Percentiles rank a stretch among this genome's conserved stretches.
Evolutionary conservation across 2,888 invertebrate species (phyloP).

Genomic region (Dryobotodes eremita): DNA sequence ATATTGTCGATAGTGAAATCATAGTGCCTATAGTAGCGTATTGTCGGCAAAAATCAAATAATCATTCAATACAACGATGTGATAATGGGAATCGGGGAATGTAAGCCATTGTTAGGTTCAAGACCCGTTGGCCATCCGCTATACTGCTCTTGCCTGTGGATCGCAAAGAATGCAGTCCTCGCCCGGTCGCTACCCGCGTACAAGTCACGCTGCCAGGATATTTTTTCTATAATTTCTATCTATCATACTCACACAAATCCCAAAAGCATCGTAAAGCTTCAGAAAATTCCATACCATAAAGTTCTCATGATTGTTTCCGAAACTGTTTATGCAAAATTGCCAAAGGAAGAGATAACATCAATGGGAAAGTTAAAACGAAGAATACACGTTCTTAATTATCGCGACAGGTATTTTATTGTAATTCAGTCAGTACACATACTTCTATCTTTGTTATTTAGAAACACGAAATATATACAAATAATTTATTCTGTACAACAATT

Average conservation of each 20-base stretch:
- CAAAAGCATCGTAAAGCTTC: constrained; percentile 6
- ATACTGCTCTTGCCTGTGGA: constrained; percentile 72
- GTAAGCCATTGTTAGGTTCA: constrained; percentile 75
- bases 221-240: constrained; percentile 52
- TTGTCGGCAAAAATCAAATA: constrained; percentile 30
- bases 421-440: constrained; percentile 20
- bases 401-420: constrained; percentile 42
- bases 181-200: constrained; percentile 78
- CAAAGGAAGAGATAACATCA: constrained; percentile 52
- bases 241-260: constrained; percentile 7
- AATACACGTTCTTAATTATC: constrained; percentile 57
- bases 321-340: constrained; percentile 50
- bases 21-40: constrained; percentile 12
- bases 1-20: constrained; percentile 29
- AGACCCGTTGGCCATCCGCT: constrained; percentile 80
- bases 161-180: constrained; percentile 84
- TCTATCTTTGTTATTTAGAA: constrained; percentile 14
- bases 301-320: constrained; percentile 62
- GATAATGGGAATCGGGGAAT: constrained; percentile 47
- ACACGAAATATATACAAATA: constrained; percentile 46
- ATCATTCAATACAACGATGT: constrained; percentile 28
- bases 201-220: constrained; percentile 64
- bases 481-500: constrained; percentile 46
- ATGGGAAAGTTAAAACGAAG: constrained; percentile 57
- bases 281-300: constrained; percentile 29